Evolutionary conservation across 2,888 invertebrate genomes (phyloP), one percentile per base, ranked within the genome.

Genomic region (Tipula confusa): DNA sequence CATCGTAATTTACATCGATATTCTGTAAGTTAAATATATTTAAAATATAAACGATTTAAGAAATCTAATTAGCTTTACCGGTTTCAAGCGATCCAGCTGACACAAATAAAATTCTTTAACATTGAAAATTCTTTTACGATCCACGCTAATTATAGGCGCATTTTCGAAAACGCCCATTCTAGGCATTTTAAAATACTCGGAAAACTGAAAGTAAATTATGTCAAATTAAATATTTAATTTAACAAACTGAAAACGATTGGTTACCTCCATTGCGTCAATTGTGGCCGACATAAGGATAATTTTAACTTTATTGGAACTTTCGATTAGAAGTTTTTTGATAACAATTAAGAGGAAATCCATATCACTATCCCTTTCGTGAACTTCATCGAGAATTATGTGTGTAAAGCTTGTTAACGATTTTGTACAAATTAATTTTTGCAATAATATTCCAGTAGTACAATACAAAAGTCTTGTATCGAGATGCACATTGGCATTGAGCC

Each of bases 211-310:
- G 11, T 13, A 64, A 13, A n/a, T n/a, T n/a, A n/a, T n/a, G n/a
- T n/a, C n/a, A n/a, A n/a, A n/a, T n/a, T n/a, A 33, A 15, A 24
- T 11, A 5, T 38, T 28, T 43, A 24, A 36, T 11, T n/a, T n/a
- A 11, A 48, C 48, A 64, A 36, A 28, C 9, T 13, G 15, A 29
- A 4, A 80, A 29, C n/a, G 28, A 4, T 48, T 36, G 79, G 29
- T 82, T 79, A 88, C 88, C 85, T 87, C 91, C 1, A 92, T 89
- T 0, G 94, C 92, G 87, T 97, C 93, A 86, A 98, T 94, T 1
- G 98, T 98, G 0, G 98, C 98, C 0, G 98, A 98, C 98, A 98
- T 98, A 1, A 98, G 90, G 83, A 98, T 92, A 0, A 96, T 91
- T 89, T 94, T 95, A 0, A 93, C 93, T 84, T 91, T 89, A 0